Conservation (phyloP, 2,113 vertebrate genomes). For the Cichladusa arquata region DNA sequence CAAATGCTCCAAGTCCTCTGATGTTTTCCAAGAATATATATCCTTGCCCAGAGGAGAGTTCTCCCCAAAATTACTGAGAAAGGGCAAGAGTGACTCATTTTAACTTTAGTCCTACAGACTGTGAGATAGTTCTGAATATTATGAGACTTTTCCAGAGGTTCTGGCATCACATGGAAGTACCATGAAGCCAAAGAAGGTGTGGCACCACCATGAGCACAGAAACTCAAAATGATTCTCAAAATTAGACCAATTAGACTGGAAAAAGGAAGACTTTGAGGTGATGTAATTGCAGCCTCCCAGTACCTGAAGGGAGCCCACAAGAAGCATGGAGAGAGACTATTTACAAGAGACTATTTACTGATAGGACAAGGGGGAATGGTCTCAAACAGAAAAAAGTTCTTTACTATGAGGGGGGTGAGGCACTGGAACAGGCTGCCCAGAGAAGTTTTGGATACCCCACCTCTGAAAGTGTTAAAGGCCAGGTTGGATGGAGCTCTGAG, state of each 20-base stretch:
- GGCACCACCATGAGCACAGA: background rate
- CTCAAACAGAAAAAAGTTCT: background rate
- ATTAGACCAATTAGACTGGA: background rate
- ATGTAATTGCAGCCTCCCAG: background rate
- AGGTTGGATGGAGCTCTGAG: background rate
- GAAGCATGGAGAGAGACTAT: background rate
- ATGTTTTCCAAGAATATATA: background rate
- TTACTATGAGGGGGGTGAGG: background rate
- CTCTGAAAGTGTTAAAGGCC: background rate
- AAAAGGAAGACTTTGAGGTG: background rate
- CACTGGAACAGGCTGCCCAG: background rate
- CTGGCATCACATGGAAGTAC: background rate
- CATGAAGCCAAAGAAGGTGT: background rate
- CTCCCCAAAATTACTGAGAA: background rate
- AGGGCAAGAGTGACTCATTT: background rate
- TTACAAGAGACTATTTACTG: background rate
- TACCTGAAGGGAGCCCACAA: background rate
- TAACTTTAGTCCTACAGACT: background rate
- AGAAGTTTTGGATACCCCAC: background rate
- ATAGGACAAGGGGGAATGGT: background rate
- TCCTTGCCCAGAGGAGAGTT: background rate
- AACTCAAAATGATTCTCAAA: background rate
- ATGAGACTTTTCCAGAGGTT: background rate
- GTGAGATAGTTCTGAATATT: background rate
- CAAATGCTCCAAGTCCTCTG: background rate